Conservation (phyloP, 2,113 vertebrate genomes). For the Anarhynchus alexandrinus region DNA sequence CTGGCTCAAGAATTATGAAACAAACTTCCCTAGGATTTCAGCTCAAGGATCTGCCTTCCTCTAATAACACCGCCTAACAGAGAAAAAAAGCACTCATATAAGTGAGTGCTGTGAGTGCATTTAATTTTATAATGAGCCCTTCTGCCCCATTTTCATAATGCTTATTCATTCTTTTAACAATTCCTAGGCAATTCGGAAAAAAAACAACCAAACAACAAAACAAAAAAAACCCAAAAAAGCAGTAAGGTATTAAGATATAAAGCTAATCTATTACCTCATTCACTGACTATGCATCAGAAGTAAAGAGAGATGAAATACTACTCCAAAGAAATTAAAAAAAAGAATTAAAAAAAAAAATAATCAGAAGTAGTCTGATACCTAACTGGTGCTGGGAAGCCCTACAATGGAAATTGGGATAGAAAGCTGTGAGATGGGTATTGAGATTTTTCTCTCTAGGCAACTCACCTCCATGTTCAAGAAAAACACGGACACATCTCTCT, state of each 20-base stretch:
- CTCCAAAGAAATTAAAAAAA: not conserved
- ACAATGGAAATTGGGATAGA: not conserved
- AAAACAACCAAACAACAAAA: not conserved
- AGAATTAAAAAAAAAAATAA: not conserved
- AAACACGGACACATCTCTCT: conserved; percentile 94
- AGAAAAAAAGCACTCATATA: not conserved
- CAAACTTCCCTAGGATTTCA: not conserved
- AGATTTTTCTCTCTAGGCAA: not conserved
- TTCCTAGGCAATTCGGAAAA: not conserved
- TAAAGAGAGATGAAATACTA: not conserved
- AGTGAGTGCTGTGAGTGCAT: not conserved
- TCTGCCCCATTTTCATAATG: conserved; percentile 14
- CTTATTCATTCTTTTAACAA: not conserved
- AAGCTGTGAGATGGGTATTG: not conserved
- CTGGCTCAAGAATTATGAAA: not conserved
- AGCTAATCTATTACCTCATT: not conserved
- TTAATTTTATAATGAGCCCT: not conserved
- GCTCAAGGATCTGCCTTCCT: not conserved
- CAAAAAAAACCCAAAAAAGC: not conserved
- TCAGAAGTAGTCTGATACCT: not conserved
- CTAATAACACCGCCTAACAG: not conserved
- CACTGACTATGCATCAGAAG: not conserved
- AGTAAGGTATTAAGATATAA: not conserved
- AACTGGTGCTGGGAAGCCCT: not conserved
- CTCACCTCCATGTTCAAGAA: conserved; percentile 97